These are phyloP conservation scores for Heliothis virescens DNA, from an alignment of 1,140 invertebrate genomes.

Conservation along the genomic window DNA sequence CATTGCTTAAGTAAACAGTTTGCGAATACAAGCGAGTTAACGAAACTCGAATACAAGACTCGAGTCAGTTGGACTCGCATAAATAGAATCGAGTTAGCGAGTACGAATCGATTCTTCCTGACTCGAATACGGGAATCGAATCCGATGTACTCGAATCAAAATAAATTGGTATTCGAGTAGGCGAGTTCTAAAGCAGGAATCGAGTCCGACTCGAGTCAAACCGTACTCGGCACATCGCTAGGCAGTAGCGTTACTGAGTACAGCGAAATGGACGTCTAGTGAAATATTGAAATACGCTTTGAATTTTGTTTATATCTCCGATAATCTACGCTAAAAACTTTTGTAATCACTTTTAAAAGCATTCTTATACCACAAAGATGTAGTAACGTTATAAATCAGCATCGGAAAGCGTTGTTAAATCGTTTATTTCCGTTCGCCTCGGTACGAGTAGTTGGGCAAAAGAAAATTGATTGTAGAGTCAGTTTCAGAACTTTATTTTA, in stretches of 20 bases:
- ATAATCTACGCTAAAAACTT: slow-evolving; percentile 82
- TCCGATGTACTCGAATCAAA: no score
- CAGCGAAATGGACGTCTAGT: slow-evolving; percentile 82
- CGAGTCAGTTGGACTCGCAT: no score
- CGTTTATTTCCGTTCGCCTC: slow-evolving; percentile 17
- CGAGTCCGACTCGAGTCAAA: no score
- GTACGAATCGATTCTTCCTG: no score
- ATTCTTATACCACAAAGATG: slow-evolving; percentile 70
- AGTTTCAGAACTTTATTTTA: slow-evolving; percentile 27
- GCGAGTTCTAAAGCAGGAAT: no score
- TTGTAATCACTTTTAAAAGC: slow-evolving; percentile 82
- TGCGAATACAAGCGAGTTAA: no score
- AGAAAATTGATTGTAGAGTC: slow-evolving; percentile 64
- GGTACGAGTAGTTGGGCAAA: background rate
- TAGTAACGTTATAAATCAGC: slow-evolving; percentile 73
- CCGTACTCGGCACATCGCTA: no score
- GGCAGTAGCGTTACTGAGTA: slow-evolving; percentile 82
- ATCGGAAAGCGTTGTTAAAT: slow-evolving; percentile 20
- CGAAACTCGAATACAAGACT: no score
- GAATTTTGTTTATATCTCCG: slow-evolving; percentile 84
- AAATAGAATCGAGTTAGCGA: no score
- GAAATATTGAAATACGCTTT: slow-evolving; percentile 65
- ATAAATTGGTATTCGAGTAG: no score
- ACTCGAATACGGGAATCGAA: no score
- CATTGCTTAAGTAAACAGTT: no score